A percentile compares a stretch with the other conserved stretches of the same genome.
Evolutionary conservation across 2,888 invertebrate species (phyloP).

Genomic region (Cryptops parisi): DNA sequence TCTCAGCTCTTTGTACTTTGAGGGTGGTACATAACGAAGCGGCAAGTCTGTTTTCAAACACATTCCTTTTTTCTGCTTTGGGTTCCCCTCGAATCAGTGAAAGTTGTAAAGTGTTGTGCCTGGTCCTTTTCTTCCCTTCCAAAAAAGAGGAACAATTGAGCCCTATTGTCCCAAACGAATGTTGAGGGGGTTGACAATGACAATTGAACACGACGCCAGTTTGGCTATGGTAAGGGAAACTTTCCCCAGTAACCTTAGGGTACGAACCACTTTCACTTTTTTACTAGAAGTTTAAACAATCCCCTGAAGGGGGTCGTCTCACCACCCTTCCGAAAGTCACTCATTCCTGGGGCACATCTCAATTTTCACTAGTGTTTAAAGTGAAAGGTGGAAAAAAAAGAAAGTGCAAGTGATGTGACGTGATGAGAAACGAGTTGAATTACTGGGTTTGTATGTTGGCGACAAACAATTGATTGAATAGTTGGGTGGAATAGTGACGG

Average conservation of each 20-base stretch:
- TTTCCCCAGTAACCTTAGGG: background rate
- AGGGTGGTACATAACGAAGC: too few relatives aligned
- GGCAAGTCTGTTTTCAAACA: background rate
- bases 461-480: too few relatives aligned
- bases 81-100: too few relatives aligned
- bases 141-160: background rate
- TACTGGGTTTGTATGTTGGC: too few relatives aligned
- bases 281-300: too few relatives aligned
- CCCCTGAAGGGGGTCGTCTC: too few relatives aligned
- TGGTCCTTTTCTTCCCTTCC: background rate
- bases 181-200: conserved; percentile 11
- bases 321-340: background rate
- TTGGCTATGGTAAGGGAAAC: conserved; percentile 7
- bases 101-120: background rate
- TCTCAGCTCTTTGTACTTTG: too few relatives aligned
- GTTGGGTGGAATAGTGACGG: too few relatives aligned
- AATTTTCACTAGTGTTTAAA: background rate
- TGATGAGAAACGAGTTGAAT: background rate
- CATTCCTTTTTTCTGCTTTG: background rate
- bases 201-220: conserved; percentile 9
- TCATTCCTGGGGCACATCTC: background rate
- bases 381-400: background rate
- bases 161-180: conserved; percentile 5
- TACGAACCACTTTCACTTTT: conserved; percentile 5
- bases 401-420: background rate